Evolutionary conservation across 2,888 invertebrate genomes (phyloP), one percentile per base, ranked within the genome.

Genomic region (Habrosyne pyritoides): DNA sequence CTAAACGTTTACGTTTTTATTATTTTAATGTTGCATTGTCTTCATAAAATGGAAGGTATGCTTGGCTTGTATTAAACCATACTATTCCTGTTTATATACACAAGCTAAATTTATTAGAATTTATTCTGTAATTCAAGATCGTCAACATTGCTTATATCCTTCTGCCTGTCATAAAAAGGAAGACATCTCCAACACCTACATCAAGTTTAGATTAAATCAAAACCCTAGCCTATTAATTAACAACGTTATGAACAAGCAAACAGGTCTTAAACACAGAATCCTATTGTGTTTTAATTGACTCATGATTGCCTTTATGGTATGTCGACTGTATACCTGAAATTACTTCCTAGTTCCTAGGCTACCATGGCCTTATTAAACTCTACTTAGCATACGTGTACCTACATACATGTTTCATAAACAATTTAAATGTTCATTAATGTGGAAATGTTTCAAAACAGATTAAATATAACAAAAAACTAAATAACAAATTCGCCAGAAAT

Each of bases 221-320:
- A 42, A 18, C 8, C 33, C 33, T 36, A 18, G 18, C n/a, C 42
- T 42, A 42, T 42, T 42, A 42, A 42, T 42, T 42, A 42, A 18
- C 42, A 18, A 18, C 18, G 18, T 42, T 42, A 42, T 42, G 42
- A 50, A 49, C 28, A 49, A 50, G 14, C 14, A 26, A 14, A 28
- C 48, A 22, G 5, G 18, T 21, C 10, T 21, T 21, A 18, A 26
- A 49, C 26, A 56, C 52, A 60, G 57, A 54, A 64, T 68, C 61
- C 70, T 63, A 76, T 75, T 77, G 79, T 79, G 61, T 75, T 60
- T 66, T 73, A 71, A 75, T 72, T 69, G 71, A 69, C 71, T 70
- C 57, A 62, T 67, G 42, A 42, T 72, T 59, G 63, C 58, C 50
- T 55, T 60, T 65, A 67, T 64, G 64, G 64, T 30, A 50, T 50